Base-by-base conservation (phyloP, 2,113 vertebrate species). In the Chunga burmeisteri region DNA sequence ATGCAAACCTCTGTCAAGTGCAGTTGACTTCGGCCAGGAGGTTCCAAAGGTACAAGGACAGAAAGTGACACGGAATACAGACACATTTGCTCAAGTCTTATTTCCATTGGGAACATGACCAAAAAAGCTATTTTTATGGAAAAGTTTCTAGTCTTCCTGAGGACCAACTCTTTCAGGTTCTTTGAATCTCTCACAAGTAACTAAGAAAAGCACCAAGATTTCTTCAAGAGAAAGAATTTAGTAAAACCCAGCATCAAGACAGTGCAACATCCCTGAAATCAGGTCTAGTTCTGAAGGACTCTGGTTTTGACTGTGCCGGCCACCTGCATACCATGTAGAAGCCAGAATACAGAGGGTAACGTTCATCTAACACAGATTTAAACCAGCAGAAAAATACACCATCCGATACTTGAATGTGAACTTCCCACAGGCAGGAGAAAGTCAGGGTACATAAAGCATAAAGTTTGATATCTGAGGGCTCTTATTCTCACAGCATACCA, bases 401-500 rank as follows among this genome's bases (percentile, higher is more conserved):
- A 52, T 30, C n/a, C 12, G 2, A 52, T 71, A 72, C 62, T 12
- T 58, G 68, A 81, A 61, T 3, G 23, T 88, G 86, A 94, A 80
- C 81, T 94, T 86, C 91, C 74, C 66, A 66, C 34, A 55, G 88
- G 68, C 55, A 92, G 49, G 22, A 77, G 36, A 83, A 67, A 90
- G 71, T 55, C 94, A 93, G 46, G 49, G 59, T 62, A 66, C 86
- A 93, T 73, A 93, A 58, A 95, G 62, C 52, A 92, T 68, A 23
- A 86, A 93, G 87, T 83, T 92, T 42, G 4, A 47, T 85, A 96
- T 53, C 91, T 72, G 73, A 93, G 65, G 38, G 73, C 84, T 94
- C 87, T 94, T 81, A 94, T 47, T 95, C 90, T 81, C 74, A 58
- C 47, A 50, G 87, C 86, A 92, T 81, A 91, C 90, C 74, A 95